Conservation (phyloP, 2,888 invertebrate genomes). For the Drosophila meridionalis region DNA sequence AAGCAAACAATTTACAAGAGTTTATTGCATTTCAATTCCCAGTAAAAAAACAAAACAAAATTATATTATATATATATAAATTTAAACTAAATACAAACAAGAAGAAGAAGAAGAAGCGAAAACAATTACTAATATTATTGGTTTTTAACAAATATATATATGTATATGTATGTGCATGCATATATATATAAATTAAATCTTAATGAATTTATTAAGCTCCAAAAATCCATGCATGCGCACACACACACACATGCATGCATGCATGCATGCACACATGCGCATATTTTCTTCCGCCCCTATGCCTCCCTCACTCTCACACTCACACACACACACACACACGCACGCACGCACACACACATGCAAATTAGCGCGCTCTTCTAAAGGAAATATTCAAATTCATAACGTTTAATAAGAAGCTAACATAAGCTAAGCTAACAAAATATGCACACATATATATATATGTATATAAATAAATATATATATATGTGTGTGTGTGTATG, state of each 20-base stretch:
- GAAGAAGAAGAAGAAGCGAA: neutral
- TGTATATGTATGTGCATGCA: neutral
- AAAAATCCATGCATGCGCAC: neutral
- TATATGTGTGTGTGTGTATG: slow-evolving; percentile 23
- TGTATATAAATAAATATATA: slow-evolving; percentile 27
- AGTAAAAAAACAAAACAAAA: slow-evolving; percentile 11
- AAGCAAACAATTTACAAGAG: slow-evolving; percentile 50
- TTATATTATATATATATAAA: slow-evolving; percentile 21
- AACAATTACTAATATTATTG: slow-evolving; percentile 41
- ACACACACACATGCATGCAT: slow-evolving; percentile 17
- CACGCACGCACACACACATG: slow-evolving; percentile 11
- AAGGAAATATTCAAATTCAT: slow-evolving; percentile 34
- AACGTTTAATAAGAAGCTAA: slow-evolving; percentile 56
- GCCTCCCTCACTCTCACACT: neutral
- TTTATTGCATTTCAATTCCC: slow-evolving; percentile 56
- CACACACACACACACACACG: slow-evolving; percentile 9
- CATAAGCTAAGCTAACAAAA: slow-evolving; percentile 64
- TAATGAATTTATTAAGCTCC: slow-evolving; percentile 20
- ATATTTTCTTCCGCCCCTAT: neutral
- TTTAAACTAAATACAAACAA: slow-evolving; percentile 25
- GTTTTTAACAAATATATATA: slow-evolving; percentile 21
- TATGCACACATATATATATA: slow-evolving; percentile 33
- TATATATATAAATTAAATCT: neutral
- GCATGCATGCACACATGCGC: slow-evolving; percentile 5
- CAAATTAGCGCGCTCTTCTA: slow-evolving; percentile 67